A percentile compares a stretch with the other conserved stretches of the same genome.
Evolutionary conservation across 2,113 vertebrate genomes (phyloP).

Genomic region (Cryptomyrus ogoouensis): DNA sequence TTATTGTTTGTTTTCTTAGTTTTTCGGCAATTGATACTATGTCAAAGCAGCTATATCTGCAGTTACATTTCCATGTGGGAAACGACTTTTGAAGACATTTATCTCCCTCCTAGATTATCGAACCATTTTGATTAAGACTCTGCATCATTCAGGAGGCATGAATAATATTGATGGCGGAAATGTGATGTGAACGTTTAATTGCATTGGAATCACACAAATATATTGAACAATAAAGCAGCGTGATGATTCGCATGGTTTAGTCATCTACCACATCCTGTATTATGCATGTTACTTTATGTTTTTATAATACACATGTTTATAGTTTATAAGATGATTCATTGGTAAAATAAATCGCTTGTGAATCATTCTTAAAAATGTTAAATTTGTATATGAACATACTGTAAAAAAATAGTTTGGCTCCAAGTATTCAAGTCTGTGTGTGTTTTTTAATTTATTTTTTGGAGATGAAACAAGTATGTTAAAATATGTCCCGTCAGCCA

Average conservation of each 20-base stretch:
- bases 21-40: not conserved
- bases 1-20: not conserved
- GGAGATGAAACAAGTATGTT: not conserved
- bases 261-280: constrained; percentile 48
- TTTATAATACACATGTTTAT: constrained; percentile 39
- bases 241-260: constrained; percentile 21
- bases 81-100: not conserved
- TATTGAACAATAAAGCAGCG: not conserved
- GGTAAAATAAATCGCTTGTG: constrained; percentile 49
- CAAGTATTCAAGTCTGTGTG: not conserved
- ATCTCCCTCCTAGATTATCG: not conserved
- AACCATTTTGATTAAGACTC: not conserved
- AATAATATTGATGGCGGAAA: not conserved
- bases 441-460: not conserved
- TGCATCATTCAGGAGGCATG: too few species aligned
- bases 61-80: not conserved
- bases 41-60: not conserved
- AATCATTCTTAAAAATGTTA: constrained; percentile 47
- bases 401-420: not conserved
- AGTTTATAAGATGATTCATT: constrained; percentile 59
- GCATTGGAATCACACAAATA: not conserved
- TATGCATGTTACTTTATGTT: constrained; percentile 45
- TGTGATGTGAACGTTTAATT: constrained; percentile 2
- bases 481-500: not conserved
- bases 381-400: not conserved